Base-by-base conservation (phyloP, 2,888 invertebrate genomes). In the Drosophila siamana region DNA sequence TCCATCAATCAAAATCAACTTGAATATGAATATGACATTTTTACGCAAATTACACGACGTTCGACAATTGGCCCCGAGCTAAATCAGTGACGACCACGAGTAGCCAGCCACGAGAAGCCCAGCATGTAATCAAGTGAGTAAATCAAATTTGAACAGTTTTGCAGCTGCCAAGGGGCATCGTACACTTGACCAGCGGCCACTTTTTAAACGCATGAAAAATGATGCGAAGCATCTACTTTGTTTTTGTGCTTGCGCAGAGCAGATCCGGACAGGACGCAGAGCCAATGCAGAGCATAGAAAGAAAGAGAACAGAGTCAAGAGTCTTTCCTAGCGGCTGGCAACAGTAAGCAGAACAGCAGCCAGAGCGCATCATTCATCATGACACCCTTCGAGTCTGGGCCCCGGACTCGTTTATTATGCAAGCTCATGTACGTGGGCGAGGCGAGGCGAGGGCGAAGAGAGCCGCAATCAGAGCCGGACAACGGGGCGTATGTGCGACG, bases 101-200 rank as follows among this genome's bases (percentile, higher is more conserved):
- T n/a, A 16, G 40, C 7, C 8, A 26, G 6, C 26, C 6, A 26
- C 7, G 26, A 7, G 41, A 3, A 24, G 43, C 43, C 28, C 9
- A 26, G 59, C 57, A 65, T 68, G 80, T 86, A 89, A 89, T 89
- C 90, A 90, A 90, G 90, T 89, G 90, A 89, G 90, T 89, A 89
- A 90, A 90, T 90, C 89, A 90, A 89, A 89, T 90, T 89, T 88
- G 86, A 86, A 90, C 90, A 90, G 80, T 88, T 84, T 89, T 84
- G 77, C 88, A 88, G 80, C 82, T 73, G 76, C 71, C 73, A 69
- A 55, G 47, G 50, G 51, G 47, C 28, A 38, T 5, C 63, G 43
- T 46, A 44, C 64, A 69, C 60, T 74, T 71, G 68, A 71, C 69
- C 74, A 62, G 57, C 63, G 66, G 62, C 65, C 55, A 64, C 81